Base-by-base conservation (phyloP, 2,888 invertebrate species). In the Micropterix aruncella region DNA sequence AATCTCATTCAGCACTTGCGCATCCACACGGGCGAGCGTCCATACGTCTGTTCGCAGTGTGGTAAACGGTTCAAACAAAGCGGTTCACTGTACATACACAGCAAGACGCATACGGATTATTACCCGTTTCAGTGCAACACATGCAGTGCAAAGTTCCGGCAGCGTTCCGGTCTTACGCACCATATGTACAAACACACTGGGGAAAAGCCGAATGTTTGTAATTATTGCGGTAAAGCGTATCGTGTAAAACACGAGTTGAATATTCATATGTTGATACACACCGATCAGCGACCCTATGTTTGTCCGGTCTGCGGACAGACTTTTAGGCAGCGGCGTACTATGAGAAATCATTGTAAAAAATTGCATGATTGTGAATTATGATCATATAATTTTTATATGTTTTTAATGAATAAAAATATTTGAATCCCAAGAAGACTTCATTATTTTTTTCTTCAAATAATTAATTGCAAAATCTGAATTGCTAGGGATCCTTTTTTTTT, bases 31-130 rank as follows among this genome's bases (percentile, higher is more conserved):
- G 74, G 75, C 43, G 77, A 76, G 57, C 59, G 74, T 14, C 76
- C 76, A 1, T 74, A 65, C 56, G 66, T 67, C 17, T 78, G 79
- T 53, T 59, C 73, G 44, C 58, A 68, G 1, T 80, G 80, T 55
- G 78, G 77, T 2, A 77, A 77, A 56, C 56, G 75, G 1, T 80
- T 80, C 60, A 76, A 77, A 45, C 79, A 80, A 55, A 77, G 77
- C 53, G 79, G 79, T 0, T 75, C 79, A 1, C 58, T 80, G 37
- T 76, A 78, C 57, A 76, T 75, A 16, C 80, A 80, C 54, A 65
- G 70, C 43, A 70, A 74, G 39, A 75, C 74, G 3, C 80, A 80
- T 57, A 65, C 65, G 37, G 63, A 73, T 47, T 60, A 60, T 40
- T 74, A 71, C 48, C 75, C 79, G 2, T 71, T 70, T 56, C 61